A percentile compares a stretch with the other conserved stretches of the same genome.
Conservation (phyloP, 2,113 vertebrate genomes). For the Nerophis lumbriciformis region DNA sequence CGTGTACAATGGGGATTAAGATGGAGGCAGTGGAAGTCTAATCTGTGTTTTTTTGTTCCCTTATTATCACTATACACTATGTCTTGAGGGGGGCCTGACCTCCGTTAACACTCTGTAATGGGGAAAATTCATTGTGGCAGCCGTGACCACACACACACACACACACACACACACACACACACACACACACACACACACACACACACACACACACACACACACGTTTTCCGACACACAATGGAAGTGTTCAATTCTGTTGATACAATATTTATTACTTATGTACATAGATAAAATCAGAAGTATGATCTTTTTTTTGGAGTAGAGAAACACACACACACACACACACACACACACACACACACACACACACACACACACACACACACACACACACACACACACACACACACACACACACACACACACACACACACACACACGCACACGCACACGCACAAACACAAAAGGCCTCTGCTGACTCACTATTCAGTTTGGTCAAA, state of each 20-base stretch:
- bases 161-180: conserved; percentile 21
- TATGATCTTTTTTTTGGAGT: conserved; percentile 19
- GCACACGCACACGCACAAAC: conserved; percentile 6
- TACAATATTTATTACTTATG: conserved; percentile 49
- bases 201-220: conserved; percentile 19
- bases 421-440: conserved; percentile 13
- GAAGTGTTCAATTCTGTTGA: conserved; percentile 51
- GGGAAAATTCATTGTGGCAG: conserved; percentile 24
- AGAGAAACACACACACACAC: background rate
- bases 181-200: conserved; percentile 13
- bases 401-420: no score
- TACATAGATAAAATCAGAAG: conserved; percentile 18
- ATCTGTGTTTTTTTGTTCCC: conserved; percentile 25
- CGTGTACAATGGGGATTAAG: background rate
- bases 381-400: no score
- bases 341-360: no score
- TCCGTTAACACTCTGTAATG: conserved; percentile 21
- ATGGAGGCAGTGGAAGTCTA: conserved; percentile 18
- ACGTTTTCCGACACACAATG: conserved; percentile 12
- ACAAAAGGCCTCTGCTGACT: background rate
- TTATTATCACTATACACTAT: conserved; percentile 32
- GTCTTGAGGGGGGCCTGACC: conserved; percentile 37
- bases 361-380: no score
- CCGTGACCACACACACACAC: conserved; percentile 17
- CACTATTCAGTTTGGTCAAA: background rate